phyloP scores from a whole-genome alignment of 2,797 vertebrate genomes.

The Sphaeramia orbicularis region DNA sequence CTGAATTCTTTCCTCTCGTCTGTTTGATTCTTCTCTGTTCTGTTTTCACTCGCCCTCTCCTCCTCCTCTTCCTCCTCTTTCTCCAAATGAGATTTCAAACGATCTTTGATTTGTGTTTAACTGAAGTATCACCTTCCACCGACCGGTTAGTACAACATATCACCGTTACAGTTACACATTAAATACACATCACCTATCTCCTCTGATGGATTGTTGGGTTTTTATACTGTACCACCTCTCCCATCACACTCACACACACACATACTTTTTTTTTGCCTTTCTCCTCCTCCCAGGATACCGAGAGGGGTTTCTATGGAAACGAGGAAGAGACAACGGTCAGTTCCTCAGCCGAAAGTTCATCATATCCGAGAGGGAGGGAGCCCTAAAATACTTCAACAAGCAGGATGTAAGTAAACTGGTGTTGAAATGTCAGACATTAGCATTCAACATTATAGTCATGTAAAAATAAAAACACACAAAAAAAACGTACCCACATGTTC shows the following conservation, averaged over 20 bases:
- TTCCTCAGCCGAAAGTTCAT: slow-evolving; percentile 97
- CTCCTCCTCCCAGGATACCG: slow-evolving; percentile 88
- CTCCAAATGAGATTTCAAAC: slow-evolving; percentile 31
- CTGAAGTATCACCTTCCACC: slow-evolving; percentile 22
- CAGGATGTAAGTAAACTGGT: slow-evolving; percentile 89
- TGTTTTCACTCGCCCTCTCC: slow-evolving; percentile 12
- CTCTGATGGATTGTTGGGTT: slow-evolving; percentile 19
- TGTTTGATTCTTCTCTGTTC: slow-evolving; percentile 25
- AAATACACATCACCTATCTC: slow-evolving; percentile 25
- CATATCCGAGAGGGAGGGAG: slow-evolving; percentile 94
- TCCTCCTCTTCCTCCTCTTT: neutral
- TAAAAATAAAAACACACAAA: too few relatives aligned
- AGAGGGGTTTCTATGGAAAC: slow-evolving; percentile 98
- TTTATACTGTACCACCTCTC: too few relatives aligned
- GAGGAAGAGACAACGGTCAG: slow-evolving; percentile 96
- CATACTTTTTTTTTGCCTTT: neutral
- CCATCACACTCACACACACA: slow-evolving; percentile 23
- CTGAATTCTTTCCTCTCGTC: slow-evolving; percentile 7
- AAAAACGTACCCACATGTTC: too few relatives aligned
- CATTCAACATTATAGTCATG: too few relatives aligned
- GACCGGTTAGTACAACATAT: slow-evolving; percentile 25
- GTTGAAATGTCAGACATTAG: neutral
- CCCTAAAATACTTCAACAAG: slow-evolving; percentile 98
- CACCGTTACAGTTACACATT: slow-evolving; percentile 9
- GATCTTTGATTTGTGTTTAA: too few relatives aligned